Evolutionary conservation across 1,140 invertebrate species (phyloP).

Genomic region (Leucophenga varia): DNA sequence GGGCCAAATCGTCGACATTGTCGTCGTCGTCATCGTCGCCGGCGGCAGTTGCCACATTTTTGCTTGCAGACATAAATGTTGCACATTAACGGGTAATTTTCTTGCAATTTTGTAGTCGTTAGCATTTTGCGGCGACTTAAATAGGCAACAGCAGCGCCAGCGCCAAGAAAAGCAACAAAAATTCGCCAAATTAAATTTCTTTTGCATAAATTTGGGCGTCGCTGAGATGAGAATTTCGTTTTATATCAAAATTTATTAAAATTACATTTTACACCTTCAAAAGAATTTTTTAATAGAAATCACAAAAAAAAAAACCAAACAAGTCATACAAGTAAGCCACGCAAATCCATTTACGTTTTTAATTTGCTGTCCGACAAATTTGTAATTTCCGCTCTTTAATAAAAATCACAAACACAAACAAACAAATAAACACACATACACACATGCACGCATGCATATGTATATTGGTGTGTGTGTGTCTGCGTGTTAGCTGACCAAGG

Average conservation of each 20-base stretch:
- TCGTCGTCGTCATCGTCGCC: conserved; percentile 8
- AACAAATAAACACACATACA: too few relatives aligned
- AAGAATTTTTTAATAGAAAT: neutral
- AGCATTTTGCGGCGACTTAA: conserved; percentile 41
- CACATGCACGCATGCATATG: conserved; percentile 25
- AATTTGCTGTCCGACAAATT: conserved; percentile 37
- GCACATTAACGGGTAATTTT: conserved; percentile 55
- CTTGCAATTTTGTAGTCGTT: conserved; percentile 56
- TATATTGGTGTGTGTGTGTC: conserved; percentile 17
- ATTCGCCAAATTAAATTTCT: conserved; percentile 15
- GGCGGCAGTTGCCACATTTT: conserved; percentile 18
- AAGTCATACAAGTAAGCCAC: conserved; percentile 15
- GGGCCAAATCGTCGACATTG: too few relatives aligned
- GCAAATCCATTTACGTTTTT: conserved; percentile 42
- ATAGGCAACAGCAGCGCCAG: conserved; percentile 10
- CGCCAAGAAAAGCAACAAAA: conserved; percentile 19
- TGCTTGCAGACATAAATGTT: conserved; percentile 45
- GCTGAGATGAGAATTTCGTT: conserved; percentile 3
- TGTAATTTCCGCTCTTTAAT: conserved; percentile 51
- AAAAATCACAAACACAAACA: conserved; percentile 30
- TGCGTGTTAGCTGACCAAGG: conserved; percentile 31
- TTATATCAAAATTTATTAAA: conserved; percentile 1
- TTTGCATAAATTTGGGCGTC: neutral
- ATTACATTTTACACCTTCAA: neutral
- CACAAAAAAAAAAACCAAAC: neutral